A percentile compares a stretch with the other conserved stretches of the same genome.
These are phyloP conservation scores for Catocala nupta DNA, from an alignment of 2,888 invertebrate species.

Conservation along the genomic window DNA sequence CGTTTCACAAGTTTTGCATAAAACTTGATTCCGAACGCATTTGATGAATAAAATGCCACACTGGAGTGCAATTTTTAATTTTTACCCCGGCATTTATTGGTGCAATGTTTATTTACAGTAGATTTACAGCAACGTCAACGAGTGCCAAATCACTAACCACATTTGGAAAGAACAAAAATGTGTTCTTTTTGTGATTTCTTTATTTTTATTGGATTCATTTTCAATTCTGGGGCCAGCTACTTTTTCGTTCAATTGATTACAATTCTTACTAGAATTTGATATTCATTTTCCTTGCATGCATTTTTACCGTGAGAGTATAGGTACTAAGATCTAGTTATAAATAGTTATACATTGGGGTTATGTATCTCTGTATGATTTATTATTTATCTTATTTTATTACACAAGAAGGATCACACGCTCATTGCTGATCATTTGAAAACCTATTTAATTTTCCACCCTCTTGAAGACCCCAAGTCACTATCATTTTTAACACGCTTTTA, in stretches of 20 bases:
- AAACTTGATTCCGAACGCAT: conserved; percentile 70
- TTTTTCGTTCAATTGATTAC: background rate
- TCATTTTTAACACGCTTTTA: no score
- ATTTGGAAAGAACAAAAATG: conserved; percentile 57
- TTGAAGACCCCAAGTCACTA: no score
- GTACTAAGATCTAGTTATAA: no score
- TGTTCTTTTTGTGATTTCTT: conserved; percentile 53
- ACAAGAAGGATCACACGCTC: no score
- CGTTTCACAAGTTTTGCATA: conserved; percentile 72
- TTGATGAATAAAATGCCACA: conserved; percentile 69
- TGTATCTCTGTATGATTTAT: no score
- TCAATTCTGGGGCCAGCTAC: conserved; percentile 48
- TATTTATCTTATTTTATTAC: no score
- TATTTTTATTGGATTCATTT: conserved; percentile 54
- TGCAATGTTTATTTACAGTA: conserved; percentile 69
- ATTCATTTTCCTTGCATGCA: no score
- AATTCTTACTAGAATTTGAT: no score
- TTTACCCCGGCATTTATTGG: conserved; percentile 66
- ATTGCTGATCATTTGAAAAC: no score
- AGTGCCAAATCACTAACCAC: conserved; percentile 66
- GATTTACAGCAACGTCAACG: conserved; percentile 48
- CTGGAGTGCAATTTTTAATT: conserved; percentile 60
- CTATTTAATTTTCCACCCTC: no score
- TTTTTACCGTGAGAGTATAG: no score
- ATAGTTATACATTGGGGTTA: no score